Evolutionary conservation across 2,113 vertebrate genomes (phyloP), one percentile per base, ranked within the genome.

Genomic region (Saccopteryx bilineata): DNA sequence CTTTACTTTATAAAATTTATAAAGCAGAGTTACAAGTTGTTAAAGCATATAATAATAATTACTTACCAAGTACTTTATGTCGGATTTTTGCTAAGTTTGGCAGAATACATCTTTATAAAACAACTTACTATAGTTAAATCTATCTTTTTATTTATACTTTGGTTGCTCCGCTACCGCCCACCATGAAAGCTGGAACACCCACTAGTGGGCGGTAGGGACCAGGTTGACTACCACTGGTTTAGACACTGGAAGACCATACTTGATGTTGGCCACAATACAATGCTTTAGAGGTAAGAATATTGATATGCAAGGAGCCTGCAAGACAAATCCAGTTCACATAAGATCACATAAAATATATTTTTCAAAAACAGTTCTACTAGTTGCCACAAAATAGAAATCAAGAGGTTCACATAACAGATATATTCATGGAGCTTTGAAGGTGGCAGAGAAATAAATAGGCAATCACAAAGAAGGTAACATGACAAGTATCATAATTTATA

Each of bases 321-420:
- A 96, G 80, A 80, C 52, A 94, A 65, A 78, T 76, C n/a, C 28
- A 84, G 46, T 71, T 82, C 68, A 31, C 33, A 90, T n/a, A 48
- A 71, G 39, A 79, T 28, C 39, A 54, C 2, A 21, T 39, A 7
- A 3, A 60, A 60, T 54, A 31, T n/a, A n/a, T 54, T 91, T 72
- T 66, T 9, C 39, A 0, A 5, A 33, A 76, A 87, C 74, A 87
- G 46, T 91, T 87, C 54, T 56, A 33, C 69, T 79, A 66, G 56
- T 74, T 85, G 21, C 18, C 63, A 90, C 2, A 5, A 91, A 96
- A 82, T 92, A 81, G 89, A 94, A 75, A 79, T 87, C 58, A 65
- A 90, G 66, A 63, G 9, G 9, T 92, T 93, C 46, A 48, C 39
- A 18, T 60, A 87, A 78, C 56, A 88, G 28, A 78, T 68, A 39